phyloP scores from a whole-genome alignment of 1,140 invertebrate species.

The Anastatus disparis region DNA sequence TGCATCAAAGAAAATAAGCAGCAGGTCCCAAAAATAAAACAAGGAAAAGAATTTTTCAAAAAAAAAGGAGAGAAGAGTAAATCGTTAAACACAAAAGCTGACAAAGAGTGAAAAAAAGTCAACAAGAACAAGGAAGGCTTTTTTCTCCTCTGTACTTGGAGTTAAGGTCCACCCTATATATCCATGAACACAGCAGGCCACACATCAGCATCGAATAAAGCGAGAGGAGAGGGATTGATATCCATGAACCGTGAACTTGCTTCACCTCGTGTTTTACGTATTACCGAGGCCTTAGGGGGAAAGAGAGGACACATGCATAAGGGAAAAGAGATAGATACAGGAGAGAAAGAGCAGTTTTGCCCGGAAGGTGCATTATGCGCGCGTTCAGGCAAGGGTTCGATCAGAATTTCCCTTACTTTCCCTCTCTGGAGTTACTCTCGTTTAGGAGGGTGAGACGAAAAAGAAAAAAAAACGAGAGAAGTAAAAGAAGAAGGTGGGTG shows the following conservation, averaged over 20 bases:
- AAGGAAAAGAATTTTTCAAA: too few relatives aligned
- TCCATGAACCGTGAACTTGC: constrained; percentile 17
- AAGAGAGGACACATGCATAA: not conserved
- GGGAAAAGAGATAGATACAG: too few relatives aligned
- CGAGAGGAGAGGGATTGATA: constrained; percentile 21
- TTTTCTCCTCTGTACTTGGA: too few relatives aligned
- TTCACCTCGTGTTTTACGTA: constrained; percentile 13
- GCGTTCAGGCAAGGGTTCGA: not conserved
- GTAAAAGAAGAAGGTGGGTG: not conserved
- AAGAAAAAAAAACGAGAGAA: not conserved
- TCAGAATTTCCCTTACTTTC: not conserved
- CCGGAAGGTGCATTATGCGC: not conserved
- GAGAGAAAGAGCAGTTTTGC: too few relatives aligned
- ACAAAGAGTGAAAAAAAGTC: too few relatives aligned
- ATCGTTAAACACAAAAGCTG: too few relatives aligned
- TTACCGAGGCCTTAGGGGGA: constrained; percentile 26
- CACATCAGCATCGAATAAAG: not conserved
- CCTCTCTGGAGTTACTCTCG: not conserved
- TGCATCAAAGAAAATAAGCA: too few relatives aligned
- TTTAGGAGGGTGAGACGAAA: not conserved
- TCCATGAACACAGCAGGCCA: not conserved
- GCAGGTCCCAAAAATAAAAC: too few relatives aligned
- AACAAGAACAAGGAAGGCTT: too few relatives aligned
- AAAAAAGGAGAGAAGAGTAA: too few relatives aligned
- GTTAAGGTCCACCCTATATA: too few relatives aligned